Conservation (phyloP, 2,888 invertebrate species). For the Aphidoletes aphidimyza region DNA sequence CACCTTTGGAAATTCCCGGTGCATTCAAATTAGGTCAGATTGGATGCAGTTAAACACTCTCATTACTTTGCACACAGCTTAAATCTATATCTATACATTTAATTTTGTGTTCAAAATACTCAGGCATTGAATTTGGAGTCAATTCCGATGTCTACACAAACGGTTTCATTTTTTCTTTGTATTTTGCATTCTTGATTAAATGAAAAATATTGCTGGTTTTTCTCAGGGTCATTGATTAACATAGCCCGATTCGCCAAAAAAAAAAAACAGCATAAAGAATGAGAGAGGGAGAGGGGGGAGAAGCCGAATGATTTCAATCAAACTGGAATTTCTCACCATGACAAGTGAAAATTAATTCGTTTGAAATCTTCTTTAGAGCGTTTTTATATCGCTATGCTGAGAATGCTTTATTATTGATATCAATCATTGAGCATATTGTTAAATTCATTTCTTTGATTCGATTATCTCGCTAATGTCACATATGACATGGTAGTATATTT, state of each 20-base stretch:
- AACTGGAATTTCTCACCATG: too few species aligned
- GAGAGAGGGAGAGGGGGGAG: too few species aligned
- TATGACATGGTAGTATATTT: neutral
- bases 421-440: neutral
- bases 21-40: constrained; percentile 25
- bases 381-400: too few species aligned
- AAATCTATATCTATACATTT: neutral
- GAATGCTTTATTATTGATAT: too few species aligned
- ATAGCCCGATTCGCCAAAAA: neutral
- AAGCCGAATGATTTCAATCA: too few species aligned
- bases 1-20: neutral
- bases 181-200: neutral
- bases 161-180: neutral
- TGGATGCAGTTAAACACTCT: constrained; percentile 15
- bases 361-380: too few species aligned
- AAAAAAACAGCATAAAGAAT: neutral
- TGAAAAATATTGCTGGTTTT: neutral
- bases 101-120: neutral
- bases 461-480: neutral
- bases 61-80: neutral
- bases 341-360: too few species aligned
- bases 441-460: neutral
- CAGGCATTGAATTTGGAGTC: neutral
- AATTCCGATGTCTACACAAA: neutral
- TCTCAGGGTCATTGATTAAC: neutral